These are phyloP conservation scores for Yponomeuta plumbellus DNA, from an alignment of 2,888 invertebrate genomes.

Conservation along the genomic window DNA sequence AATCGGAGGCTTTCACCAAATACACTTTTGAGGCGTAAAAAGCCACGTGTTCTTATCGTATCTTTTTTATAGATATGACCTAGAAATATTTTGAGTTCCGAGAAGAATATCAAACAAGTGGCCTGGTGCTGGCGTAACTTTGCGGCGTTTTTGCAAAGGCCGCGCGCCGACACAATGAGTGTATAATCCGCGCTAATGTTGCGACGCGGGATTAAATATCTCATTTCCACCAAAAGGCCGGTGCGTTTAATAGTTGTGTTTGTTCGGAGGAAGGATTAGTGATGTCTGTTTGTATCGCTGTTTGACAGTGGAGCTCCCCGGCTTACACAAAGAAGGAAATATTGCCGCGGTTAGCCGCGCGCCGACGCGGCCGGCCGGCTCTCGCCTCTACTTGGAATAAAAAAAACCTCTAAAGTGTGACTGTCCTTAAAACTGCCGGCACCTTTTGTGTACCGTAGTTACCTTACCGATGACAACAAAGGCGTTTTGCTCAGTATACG, in stretches of 20 bases:
- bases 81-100: not conserved
- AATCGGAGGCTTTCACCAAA: constrained; percentile 10
- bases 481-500: not conserved
- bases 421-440: constrained; percentile 27
- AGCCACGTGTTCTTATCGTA: constrained; percentile 4
- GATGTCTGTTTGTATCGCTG: constrained; percentile 49
- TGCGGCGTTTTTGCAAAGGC: constrained; percentile 9
- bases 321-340: constrained; percentile 28
- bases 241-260: constrained; percentile 52
- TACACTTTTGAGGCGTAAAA: not conserved
- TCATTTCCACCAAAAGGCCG: constrained; percentile 63
- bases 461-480: constrained; percentile 4
- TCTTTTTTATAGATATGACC: constrained; percentile 6
- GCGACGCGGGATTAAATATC: constrained; percentile 58
- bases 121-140: not conserved
- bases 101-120: constrained; percentile 1
- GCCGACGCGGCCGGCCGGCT: constrained; percentile 37
- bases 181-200: constrained; percentile 62
- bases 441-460: constrained; percentile 14
- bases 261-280: constrained; percentile 62
- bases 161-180: constrained; percentile 25
- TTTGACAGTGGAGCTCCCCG: constrained; percentile 43
- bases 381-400: constrained; percentile 55
- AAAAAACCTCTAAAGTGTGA: constrained; percentile 41
- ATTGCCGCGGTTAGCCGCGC: constrained; percentile 31